These are phyloP conservation scores for Glyptemys insculpta DNA, from an alignment of 2,797 vertebrate genomes.

Conservation along the genomic window DNA sequence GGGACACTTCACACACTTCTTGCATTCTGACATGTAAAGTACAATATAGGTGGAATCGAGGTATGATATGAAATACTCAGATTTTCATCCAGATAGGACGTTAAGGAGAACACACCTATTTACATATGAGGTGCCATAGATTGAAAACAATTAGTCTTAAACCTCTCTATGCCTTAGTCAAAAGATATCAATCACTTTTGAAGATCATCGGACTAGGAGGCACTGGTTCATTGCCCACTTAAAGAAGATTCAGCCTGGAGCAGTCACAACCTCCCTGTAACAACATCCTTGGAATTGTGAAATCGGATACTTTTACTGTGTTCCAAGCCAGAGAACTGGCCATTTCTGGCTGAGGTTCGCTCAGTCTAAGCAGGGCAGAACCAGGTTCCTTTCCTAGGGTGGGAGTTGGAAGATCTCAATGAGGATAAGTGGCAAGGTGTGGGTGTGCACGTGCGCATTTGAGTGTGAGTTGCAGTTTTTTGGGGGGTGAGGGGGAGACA, in stretches of 20 bases:
- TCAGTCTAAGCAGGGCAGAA: not conserved
- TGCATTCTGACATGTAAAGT: not conserved
- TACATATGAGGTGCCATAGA: not conserved
- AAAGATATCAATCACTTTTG: too few species aligned
- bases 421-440: not conserved
- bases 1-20: too few species aligned
- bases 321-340: not conserved
- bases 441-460: not conserved
- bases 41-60: slow-evolving; percentile 4
- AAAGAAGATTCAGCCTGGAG: not conserved
- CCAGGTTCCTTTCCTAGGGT: too few species aligned
- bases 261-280: not conserved
- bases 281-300: not conserved
- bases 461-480: not conserved
- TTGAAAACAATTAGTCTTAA: not conserved
- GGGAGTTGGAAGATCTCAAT: not conserved
- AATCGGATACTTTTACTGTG: not conserved
- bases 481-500: fast-evolving
- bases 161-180: not conserved
- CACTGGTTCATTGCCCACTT: not conserved
- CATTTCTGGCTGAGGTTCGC: not conserved
- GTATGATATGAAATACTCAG: not conserved
- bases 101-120: fast-evolving
- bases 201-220: not conserved
- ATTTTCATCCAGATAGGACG: not conserved